phyloP scores from a whole-genome alignment of 2,113 vertebrate species.

The Paracanthobrama guichenoti region DNA sequence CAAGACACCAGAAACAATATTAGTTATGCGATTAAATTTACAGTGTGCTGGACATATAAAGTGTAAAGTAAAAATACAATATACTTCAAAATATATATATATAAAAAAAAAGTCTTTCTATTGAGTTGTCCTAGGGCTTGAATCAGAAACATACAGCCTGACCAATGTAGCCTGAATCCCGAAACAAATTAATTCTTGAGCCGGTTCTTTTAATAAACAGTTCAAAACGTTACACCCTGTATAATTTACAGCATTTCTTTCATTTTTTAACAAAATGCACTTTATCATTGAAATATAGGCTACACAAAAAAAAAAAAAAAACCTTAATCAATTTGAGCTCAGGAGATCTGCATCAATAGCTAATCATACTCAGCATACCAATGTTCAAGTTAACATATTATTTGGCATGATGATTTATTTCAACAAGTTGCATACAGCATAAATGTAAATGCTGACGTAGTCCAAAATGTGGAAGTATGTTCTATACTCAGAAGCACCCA shows the following conservation, averaged over 20 bases:
- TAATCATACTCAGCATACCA: not conserved
- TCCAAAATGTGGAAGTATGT: slow-evolving; percentile 10
- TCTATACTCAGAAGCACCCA: not conserved
- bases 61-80: too few relatives aligned
- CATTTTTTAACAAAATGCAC: not conserved
- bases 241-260: not conserved
- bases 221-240: not conserved
- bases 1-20: slow-evolving; percentile 2
- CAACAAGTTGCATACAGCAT: not conserved
- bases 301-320: too few relatives aligned
- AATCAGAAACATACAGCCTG: not conserved
- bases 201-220: not conserved
- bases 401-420: not conserved
- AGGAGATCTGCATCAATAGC: not conserved
- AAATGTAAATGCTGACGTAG: not conserved
- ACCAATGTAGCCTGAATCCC: not conserved
- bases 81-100: too few relatives aligned
- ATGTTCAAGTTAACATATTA: not conserved
- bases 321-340: not conserved
- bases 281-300: not conserved
- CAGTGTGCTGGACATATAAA: not conserved
- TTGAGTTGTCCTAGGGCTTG: not conserved
- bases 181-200: not conserved
- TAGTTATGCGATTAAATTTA: not conserved
- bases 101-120: too few relatives aligned